Percentiles rank a stretch among this genome's conserved stretches.
Evolutionary conservation across 1,140 invertebrate species (phyloP).

Genomic region (Halyomorpha halys): DNA sequence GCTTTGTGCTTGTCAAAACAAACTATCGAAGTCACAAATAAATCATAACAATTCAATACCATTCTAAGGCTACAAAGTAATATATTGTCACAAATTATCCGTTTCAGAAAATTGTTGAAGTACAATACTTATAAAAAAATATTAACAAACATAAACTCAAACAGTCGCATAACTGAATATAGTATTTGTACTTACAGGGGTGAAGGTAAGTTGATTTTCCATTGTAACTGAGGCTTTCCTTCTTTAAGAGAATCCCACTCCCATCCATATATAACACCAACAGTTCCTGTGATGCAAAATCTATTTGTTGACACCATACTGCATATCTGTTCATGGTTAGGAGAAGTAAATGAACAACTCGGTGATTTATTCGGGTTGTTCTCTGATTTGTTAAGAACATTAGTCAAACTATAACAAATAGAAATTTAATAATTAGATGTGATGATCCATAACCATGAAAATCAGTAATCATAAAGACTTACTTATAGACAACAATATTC

Average conservation of each 20-base stretch:
- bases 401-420: conserved; percentile 20
- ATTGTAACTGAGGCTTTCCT: conserved; percentile 47
- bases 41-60: too few species aligned
- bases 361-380: conserved; percentile 42
- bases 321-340: conserved; percentile 53
- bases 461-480: conserved; percentile 34
- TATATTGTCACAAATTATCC: too few species aligned
- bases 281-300: conserved; percentile 61
- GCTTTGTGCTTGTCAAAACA: too few species aligned
- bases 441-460: too few species aligned
- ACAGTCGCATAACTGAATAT: not conserved
- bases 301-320: conserved; percentile 57
- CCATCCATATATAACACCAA: conserved; percentile 62
- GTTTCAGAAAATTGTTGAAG: too few species aligned
- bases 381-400: conserved; percentile 26
- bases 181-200: conserved; percentile 37
- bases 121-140: too few species aligned
- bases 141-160: too few species aligned
- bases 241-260: conserved; percentile 58
- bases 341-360: conserved; percentile 41
- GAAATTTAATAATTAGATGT: not conserved
- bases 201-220: conserved; percentile 58
- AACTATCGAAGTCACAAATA: too few species aligned
- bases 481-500: conserved; percentile 73
- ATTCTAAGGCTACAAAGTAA: too few species aligned